Evolutionary conservation across 2,113 vertebrate genomes (phyloP), one percentile per base, ranked within the genome.

Genomic region (Saguinus imperator): DNA sequence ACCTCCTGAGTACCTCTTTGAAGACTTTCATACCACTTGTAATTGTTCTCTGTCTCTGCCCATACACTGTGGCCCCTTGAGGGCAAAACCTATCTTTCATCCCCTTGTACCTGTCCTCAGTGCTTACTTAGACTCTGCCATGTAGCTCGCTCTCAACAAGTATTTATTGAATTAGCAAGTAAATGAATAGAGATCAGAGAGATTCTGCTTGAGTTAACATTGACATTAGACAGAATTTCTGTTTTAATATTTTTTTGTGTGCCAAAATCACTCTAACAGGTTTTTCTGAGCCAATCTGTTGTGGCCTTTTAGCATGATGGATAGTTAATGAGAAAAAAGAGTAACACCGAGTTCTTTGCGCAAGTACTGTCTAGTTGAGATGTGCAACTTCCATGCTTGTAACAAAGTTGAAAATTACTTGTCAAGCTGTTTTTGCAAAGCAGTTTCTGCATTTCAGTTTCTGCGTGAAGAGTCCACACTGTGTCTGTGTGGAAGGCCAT

Each of bases 31-130:
- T 11, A 18, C 17, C 9, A 0, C 29, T 21, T 12, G 18, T 17
- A 9, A 27, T 0, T 29, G 9, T 18, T 23, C 27, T 48, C 57
- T 6, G 0, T 32, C 55, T 35, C 55, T 11, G 8, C 76, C 37
- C 12, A 0, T 10, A 16, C 2, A 3, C 1, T 1, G 40, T 3
- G 8, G n/a, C 11, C 1, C 1, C 32, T 7, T 1, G 45, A 66
- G 32, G 81, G 0, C 16, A 68, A 12, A 68, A n/a, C 32, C n/a
- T 21, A 0, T 27, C 35, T 40, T 61, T 37, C 4, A 0, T 25
- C 58, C 14, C 61, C 12, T 13, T 3, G 1, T 66, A 17, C 18
- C 29, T 18, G 35, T 55, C 48, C 55, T 57, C 11, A 0, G 9
- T 16, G 35, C n/a, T 45, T 17, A 70, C 1, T 1, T 11, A 57